These are phyloP conservation scores for Ara ararauna DNA, from an alignment of 2,797 vertebrate species.

Conservation along the genomic window DNA sequence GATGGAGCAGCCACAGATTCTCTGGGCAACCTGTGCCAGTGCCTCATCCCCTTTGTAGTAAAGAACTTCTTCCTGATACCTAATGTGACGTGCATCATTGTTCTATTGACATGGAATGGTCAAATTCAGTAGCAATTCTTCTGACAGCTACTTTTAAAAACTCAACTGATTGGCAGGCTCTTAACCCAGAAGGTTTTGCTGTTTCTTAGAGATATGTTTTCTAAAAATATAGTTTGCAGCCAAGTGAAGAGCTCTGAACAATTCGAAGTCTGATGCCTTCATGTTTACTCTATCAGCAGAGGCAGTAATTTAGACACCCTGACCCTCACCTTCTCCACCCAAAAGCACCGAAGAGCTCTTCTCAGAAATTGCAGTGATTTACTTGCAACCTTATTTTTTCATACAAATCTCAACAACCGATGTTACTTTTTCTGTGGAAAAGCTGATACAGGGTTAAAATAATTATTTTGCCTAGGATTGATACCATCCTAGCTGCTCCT, in stretches of 20 bases:
- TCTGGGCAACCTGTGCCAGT: background rate
- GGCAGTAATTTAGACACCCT: background rate
- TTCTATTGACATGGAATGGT: background rate
- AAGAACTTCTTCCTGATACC: background rate
- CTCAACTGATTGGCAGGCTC: background rate
- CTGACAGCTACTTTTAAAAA: slow-evolving; percentile 2
- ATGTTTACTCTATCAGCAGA: background rate
- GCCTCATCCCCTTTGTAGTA: background rate
- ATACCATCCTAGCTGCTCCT: background rate
- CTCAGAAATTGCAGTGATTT: background rate
- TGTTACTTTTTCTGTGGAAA: background rate
- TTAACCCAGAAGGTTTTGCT: background rate
- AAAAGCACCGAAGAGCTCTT: background rate
- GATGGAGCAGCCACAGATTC: background rate
- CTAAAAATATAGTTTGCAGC: background rate
- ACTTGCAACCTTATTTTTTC: background rate
- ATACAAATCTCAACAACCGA: background rate
- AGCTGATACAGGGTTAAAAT: background rate
- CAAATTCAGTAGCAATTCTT: background rate
- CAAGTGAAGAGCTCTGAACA: background rate
- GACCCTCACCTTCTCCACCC: background rate
- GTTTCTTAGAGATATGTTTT: background rate
- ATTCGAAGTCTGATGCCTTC: background rate
- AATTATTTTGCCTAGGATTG: background rate
- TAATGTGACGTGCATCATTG: background rate